Percentiles rank a stretch among this genome's conserved stretches.
Conservation (phyloP, 1,140 invertebrate species). For the Drusus annulatus region DNA sequence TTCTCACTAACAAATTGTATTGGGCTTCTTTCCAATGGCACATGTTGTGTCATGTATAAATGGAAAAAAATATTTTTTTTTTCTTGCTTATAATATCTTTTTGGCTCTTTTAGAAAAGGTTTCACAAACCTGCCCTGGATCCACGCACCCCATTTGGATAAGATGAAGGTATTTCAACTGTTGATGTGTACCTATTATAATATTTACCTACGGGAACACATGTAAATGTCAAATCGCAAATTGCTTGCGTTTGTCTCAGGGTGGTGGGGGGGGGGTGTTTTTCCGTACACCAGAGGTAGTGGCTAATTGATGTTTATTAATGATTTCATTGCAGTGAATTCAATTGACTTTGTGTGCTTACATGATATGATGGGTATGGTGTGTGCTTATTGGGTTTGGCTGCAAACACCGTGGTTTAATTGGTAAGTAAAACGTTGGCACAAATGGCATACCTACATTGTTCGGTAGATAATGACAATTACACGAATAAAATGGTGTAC, state of each 20-base stretch:
- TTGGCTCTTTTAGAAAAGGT: no score
- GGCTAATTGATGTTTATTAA: not conserved
- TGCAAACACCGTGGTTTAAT: not conserved
- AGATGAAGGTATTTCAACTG: slow-evolving; percentile 17
- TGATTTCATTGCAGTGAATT: not conserved
- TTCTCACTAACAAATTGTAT: no score
- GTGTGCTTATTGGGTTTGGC: no score
- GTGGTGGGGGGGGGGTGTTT: not conserved
- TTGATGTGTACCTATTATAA: not conserved
- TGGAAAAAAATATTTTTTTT: no score
- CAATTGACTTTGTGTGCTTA: not conserved
- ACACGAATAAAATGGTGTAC: no score
- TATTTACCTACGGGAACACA: slow-evolving; percentile 14
- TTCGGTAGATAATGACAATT: no score
- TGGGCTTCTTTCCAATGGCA: no score
- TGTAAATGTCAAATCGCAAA: slow-evolving; percentile 8
- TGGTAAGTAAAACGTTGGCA: not conserved
- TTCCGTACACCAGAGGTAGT: not conserved
- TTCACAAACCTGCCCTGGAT: no score
- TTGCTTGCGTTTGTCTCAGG: slow-evolving; percentile 1
- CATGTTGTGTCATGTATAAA: no score
- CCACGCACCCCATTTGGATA: not conserved
- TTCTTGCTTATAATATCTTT: no score
- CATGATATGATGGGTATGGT: not conserved
- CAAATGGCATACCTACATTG: not conserved